Evolutionary conservation across 2,888 invertebrate species (phyloP), one percentile per base, ranked within the genome.

Genomic region (Sminthurides aquaticus): DNA sequence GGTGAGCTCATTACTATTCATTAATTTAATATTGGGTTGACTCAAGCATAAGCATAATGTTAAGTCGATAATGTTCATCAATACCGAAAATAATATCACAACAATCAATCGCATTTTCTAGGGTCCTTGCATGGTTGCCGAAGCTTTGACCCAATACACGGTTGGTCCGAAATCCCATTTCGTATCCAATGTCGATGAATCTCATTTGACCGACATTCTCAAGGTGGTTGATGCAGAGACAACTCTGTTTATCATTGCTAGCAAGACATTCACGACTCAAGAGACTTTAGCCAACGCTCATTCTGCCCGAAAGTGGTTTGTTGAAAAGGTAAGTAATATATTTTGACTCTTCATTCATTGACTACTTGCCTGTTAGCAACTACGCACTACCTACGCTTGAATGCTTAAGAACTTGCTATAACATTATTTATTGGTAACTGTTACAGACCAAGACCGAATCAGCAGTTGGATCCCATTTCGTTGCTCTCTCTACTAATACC

Each of bases 271-370:
- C 80, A 99, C 98, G 57, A 99, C 98, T 0, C 97, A 93, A 80
- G 99, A 99, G 83, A 99, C 99, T 15, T 95, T 99, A 76, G 98
- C 98, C 62, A 99, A 99, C 82, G 98, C 99, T 18, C 90, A 88
- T 1, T 95, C 98, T 0, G 98, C 99, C n/a, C 96, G 96, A 79
- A 82, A 84, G 64, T 99, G 99, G 99, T 89, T 99, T 78, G 79
- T 99, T 72, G 83, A 86, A 20, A 82, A 84, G 69, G 89, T 93
- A 55, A 91, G 49, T 18, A n/a, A n/a, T n/a, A n/a, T n/a, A n/a
- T n/a, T n/a, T n/a, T n/a, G n/a, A n/a, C n/a, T n/a, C n/a, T n/a
- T n/a, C n/a, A n/a, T n/a, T n/a, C n/a, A n/a, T n/a, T n/a, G n/a
- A n/a, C n/a, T n/a, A n/a, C n/a, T n/a, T 27, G 28, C 5, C 48